A percentile compares a stretch with the other conserved stretches of the same genome.
phyloP scores from a whole-genome alignment of 2,797 vertebrate species.

The Balearica regulorum region DNA sequence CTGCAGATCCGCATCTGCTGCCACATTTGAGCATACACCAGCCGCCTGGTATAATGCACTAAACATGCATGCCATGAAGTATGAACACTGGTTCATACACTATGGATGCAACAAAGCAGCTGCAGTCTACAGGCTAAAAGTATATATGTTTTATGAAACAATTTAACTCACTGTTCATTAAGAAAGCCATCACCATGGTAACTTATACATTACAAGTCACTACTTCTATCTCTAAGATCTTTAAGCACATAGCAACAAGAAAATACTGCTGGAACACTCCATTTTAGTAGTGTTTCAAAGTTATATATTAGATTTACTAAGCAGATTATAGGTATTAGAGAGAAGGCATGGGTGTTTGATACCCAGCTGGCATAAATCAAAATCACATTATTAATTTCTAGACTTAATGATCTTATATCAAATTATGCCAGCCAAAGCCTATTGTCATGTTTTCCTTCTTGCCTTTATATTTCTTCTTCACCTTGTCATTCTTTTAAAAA shows the following conservation, averaged over 20 bases:
- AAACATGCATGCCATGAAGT: background rate
- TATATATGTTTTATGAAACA: constrained; percentile 16
- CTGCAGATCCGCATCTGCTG: background rate
- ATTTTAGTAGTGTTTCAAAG: background rate
- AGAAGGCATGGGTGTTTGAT: background rate
- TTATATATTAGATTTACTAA: background rate
- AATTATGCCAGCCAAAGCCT: background rate
- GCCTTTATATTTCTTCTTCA: background rate
- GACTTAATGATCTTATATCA: background rate
- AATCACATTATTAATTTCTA: background rate
- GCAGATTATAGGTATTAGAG: background rate
- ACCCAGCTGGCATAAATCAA: background rate
- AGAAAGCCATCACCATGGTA: constrained; percentile 42
- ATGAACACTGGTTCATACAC: background rate
- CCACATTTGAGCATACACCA: background rate
- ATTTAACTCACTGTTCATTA: constrained; percentile 41
- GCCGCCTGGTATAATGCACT: background rate
- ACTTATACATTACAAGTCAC: constrained; percentile 22
- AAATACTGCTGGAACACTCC: background rate
- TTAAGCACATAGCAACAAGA: background rate
- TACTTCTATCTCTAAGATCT: background rate
- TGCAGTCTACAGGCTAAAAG: constrained; percentile 3
- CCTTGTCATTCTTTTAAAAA: background rate
- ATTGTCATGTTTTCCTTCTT: background rate
- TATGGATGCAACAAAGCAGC: background rate